Percentiles rank a stretch among this genome's conserved stretches.
Evolutionary conservation across 2,113 vertebrate genomes (phyloP).

Genomic region (Diadophis punctatus): DNA sequence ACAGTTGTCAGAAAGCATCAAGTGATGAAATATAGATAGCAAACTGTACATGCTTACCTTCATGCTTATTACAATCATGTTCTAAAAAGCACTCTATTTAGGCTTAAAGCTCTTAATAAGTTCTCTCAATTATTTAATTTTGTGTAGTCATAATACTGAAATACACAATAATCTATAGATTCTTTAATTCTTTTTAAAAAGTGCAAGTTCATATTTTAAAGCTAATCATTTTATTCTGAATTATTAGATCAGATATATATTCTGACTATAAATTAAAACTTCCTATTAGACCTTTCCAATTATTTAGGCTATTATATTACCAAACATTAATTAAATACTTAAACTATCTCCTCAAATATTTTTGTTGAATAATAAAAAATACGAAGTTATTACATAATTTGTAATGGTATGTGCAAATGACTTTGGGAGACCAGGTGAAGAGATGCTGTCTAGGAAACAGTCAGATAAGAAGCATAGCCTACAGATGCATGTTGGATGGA

Average conservation of each 20-base stretch:
- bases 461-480: neutral
- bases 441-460: neutral
- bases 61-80: constrained; percentile 59
- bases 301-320: neutral
- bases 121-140: constrained; percentile 66
- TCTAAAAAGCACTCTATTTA: constrained; percentile 68
- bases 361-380: neutral
- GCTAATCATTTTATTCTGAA: constrained; percentile 25
- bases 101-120: constrained; percentile 63
- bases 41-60: constrained; percentile 62
- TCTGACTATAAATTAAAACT: constrained; percentile 27
- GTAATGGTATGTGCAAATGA: neutral
- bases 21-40: constrained; percentile 66
- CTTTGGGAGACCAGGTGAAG: neutral
- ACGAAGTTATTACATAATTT: neutral
- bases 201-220: constrained; percentile 37
- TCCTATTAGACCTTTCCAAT: constrained; percentile 1
- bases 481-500: neutral
- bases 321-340: neutral
- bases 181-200: constrained; percentile 47
- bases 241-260: neutral
- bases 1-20: constrained; percentile 56
- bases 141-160: constrained; percentile 55
- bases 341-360: neutral
- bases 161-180: constrained; percentile 52